These are phyloP conservation scores for Pomacea maculata DNA, from an alignment of 1,140 invertebrate genomes.

Conservation along the genomic window DNA sequence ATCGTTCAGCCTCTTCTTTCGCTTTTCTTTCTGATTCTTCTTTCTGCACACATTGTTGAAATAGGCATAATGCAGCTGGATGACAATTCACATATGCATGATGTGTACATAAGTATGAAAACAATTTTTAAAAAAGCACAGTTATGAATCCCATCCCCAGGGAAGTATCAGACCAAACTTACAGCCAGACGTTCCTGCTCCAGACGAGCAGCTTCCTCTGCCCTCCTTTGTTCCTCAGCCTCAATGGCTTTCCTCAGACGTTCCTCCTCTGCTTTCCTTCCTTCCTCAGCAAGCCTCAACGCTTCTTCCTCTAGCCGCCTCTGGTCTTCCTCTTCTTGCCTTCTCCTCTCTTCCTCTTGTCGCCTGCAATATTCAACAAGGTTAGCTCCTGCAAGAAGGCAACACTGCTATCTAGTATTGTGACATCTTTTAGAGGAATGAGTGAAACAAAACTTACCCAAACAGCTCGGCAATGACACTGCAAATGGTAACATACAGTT, in stretches of 20 bases:
- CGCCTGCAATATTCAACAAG: constrained; percentile 32
- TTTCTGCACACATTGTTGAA: constrained; percentile 40
- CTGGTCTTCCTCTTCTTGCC: constrained; percentile 58
- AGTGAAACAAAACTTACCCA: too few relatives aligned
- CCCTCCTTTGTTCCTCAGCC: constrained; percentile 54
- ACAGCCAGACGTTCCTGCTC: constrained; percentile 42
- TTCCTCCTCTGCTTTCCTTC: constrained; percentile 53
- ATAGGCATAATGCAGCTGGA: too few relatives aligned
- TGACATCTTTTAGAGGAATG: too few relatives aligned
- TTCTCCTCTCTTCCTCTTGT: constrained; percentile 50
- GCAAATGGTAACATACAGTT: too few relatives aligned
- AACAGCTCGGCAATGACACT: too few relatives aligned
- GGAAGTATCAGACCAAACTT: not conserved
- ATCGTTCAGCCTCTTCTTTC: constrained; percentile 54
- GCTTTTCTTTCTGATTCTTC: constrained; percentile 59
- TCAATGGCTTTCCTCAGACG: constrained; percentile 58
- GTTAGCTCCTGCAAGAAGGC: too few relatives aligned
- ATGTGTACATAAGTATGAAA: too few relatives aligned
- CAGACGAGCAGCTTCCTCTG: constrained; percentile 55
- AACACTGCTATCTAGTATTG: too few relatives aligned
- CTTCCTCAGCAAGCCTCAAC: constrained; percentile 50
- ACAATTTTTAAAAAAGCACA: not conserved
- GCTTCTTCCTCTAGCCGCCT: constrained; percentile 52
- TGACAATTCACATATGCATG: too few relatives aligned
- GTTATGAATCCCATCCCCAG: not conserved